These are phyloP conservation scores for Chaetops frenatus DNA, from an alignment of 2,113 vertebrate genomes.

Conservation along the genomic window DNA sequence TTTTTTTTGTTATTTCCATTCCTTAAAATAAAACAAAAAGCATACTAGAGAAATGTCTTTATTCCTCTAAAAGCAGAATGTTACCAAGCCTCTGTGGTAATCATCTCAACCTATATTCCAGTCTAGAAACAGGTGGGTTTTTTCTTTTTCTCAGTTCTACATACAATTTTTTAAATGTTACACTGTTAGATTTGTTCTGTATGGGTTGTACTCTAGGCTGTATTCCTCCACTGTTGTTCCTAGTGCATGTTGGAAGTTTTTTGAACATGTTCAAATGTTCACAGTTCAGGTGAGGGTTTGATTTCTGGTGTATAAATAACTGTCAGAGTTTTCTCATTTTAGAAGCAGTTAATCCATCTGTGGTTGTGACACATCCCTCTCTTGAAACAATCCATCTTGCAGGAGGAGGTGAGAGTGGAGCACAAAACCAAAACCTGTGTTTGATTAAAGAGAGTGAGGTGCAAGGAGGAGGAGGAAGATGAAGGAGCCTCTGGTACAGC, in stretches of 20 bases:
- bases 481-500: neutral
- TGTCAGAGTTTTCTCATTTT: neutral
- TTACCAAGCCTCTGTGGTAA: neutral
- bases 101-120: neutral
- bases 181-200: accelerated
- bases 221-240: neutral
- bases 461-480: neutral
- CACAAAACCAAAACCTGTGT: neutral
- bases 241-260: neutral
- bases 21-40: neutral
- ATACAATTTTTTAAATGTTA: accelerated
- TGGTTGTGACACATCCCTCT: accelerated
- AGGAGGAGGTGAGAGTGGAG: neutral
- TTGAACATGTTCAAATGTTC: neutral
- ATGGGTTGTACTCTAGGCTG: neutral
- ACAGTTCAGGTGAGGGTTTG: neutral
- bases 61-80: neutral
- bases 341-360: neutral
- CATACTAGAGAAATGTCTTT: neutral
- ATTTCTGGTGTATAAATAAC: neutral
- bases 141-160: neutral
- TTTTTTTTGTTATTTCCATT: neutral
- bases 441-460: neutral
- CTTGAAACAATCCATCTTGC: neutral
- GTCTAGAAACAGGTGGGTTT: accelerated